Base-by-base conservation (phyloP, 2,113 vertebrate genomes). In the Peromyscus maniculatus region DNA sequence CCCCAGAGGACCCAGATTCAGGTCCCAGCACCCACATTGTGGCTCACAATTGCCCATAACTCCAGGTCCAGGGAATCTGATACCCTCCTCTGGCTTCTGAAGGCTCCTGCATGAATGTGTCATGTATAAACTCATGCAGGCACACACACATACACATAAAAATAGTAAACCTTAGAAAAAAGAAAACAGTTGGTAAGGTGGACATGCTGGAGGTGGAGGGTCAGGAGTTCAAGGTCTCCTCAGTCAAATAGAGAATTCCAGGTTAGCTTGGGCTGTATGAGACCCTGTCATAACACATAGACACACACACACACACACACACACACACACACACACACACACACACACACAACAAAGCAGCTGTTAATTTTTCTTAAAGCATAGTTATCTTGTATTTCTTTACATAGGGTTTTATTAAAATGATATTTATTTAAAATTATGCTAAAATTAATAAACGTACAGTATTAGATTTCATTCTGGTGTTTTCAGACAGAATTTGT, bases 341-440 rank as follows among this genome's bases (percentile, higher is more conserved):
- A 84, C 4, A 22, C 15, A 64, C 15, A 31, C 13, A 84, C 26
- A 86, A 46, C 22, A 87, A 71, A 69, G 17, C 36, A 71, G 36
- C 13, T n/a, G 21, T 24, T 57, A 39, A 86, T 55, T 15, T 89
- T 46, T 69, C 74, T 93, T 62, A 52, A 75, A 89, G 86, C 66
- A 16, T 9, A 67, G 0, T 52, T 95, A 69, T 10, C 31, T 92
- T 93, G 31, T 49, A 57, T 22, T 12, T 36, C 72, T 74, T 24
- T 0, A 0, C n/a, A 86, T 26, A 28, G 36, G 96, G 24, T 39
- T 97, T 95, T 97, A 75, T 94, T 67, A 87, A 94, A 49, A 69
- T 36, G 28, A 12, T 67, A 28, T 69, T 87, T 67, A 43, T 84
- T 64, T 87, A 49, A 87, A 69, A 67, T 22, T 49, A 87, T 49